Base-by-base conservation (phyloP, 2,888 invertebrate species). In the Idaea dimidiata region DNA sequence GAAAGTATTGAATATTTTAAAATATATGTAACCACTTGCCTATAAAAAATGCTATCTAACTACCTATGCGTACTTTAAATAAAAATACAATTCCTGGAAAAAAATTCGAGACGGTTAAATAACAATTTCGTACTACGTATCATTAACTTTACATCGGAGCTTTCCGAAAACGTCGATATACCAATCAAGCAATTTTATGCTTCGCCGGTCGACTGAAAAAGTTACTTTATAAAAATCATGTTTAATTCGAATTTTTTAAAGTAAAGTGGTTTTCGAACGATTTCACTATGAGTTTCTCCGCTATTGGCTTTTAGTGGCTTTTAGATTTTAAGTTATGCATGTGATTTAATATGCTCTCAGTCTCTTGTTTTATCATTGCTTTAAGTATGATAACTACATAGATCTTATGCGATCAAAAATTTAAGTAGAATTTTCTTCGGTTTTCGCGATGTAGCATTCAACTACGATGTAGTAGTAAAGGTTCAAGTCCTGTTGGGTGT, bases 161-260 rank as follows among this genome's bases (percentile, higher is more conserved):
- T 59, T 62, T 53, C 62, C 59, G 61, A 66, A 43, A 69, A 63
- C 59, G 64, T 59, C 67, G 67, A 68, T 67, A 69, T 60, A 58
- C 62, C 67, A 65, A 69, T 69, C 63, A 66, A 64, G 65, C 66
- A 67, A 68, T 71, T 71, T 69, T 63, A 65, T 66, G 69, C 67
- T 63, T 68, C 65, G 64, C 56, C 58, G 59, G 60, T 59, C 56
- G 60, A 64, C 64, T 64, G 59, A 8, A 14, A 17, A 16, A 17
- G 17, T 56, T 56, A 56, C 18, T 18, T 17, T 43, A 43, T 43
- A 43, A 43, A 43, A 43, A 43, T 43, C 43, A 43, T 43, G 43
- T 43, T 43, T 7, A 43, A 43, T 43, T 8, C 14, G 43, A 10
- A 43, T 43, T 43, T 43, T 43, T 43, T 43, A 14, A 43, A 43